Evolutionary conservation across 2,113 vertebrate species (phyloP).

Genomic region (Pavo muticus): DNA sequence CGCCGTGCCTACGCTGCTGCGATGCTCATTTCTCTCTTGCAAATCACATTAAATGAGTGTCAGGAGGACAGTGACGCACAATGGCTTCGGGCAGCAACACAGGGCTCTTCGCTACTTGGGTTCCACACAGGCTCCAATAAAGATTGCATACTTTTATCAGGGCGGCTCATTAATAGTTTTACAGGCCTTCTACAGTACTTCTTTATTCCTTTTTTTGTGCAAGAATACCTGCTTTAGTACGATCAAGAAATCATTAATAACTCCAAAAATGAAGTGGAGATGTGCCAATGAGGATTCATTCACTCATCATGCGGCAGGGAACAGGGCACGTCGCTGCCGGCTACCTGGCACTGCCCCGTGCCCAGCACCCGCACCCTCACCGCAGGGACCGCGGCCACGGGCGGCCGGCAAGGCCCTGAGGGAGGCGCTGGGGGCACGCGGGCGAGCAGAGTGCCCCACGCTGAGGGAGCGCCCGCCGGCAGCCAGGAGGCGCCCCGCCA

Average conservation of each 20-base stretch:
- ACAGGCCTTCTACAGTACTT: background rate
- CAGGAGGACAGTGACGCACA: background rate
- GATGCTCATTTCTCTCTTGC: slow-evolving; percentile 34
- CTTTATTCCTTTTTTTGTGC: background rate
- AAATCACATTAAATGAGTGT: slow-evolving; percentile 41
- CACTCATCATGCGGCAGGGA: background rate
- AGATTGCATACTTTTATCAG: background rate
- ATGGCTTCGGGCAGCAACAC: slow-evolving; percentile 9
- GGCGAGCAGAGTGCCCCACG: no score
- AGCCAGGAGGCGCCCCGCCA: no score
- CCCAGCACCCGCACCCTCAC: no score
- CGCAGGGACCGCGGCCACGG: no score
- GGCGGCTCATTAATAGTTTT: background rate
- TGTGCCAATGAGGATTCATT: background rate
- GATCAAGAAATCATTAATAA: background rate
- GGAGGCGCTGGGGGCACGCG: no score
- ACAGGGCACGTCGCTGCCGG: background rate
- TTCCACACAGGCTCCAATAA: background rate
- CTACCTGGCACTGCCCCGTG: background rate
- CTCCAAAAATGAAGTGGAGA: background rate
- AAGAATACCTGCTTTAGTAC: background rate
- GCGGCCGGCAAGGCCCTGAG: no score
- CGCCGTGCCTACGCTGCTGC: background rate
- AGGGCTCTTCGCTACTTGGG: background rate
- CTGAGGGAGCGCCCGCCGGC: no score